Evolutionary conservation across 1,140 invertebrate species (phyloP), one percentile per base, ranked within the genome.

Genomic region (Antheraea pernyi): DNA sequence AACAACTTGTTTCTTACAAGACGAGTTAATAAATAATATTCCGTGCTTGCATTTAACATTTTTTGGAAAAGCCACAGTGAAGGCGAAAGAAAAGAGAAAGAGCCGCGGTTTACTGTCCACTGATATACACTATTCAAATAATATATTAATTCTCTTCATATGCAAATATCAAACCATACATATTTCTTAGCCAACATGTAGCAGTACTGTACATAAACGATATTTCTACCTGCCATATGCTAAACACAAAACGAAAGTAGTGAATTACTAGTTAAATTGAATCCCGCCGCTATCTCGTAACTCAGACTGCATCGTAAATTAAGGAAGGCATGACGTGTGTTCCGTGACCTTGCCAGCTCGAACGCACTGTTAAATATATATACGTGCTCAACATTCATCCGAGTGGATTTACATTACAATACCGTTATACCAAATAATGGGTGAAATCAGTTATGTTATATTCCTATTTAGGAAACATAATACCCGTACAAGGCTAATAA

Each of bases 271-370:
- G 5, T 53, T 9, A 53, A 53, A 53, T 53, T 13, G 46, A 53
- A 59, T 63, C 59, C 18, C 63, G 37, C 65, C 42, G 53, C 53
- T 65, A 64, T 72, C 73, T 76, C 73, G 46, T 53, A 53, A 53
- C 46, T 53, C 46, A 71, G 60, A 68, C 77, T 72, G 72, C 16
- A 48, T 30, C 18, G 65, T 65, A 76, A 73, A 73, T 48, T 42
- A 67, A 75, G 71, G 78, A 80, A 80, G 75, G 78, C 79, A 75
- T 83, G 79, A 83, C 78, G 76, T 67, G 71, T 53, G 65, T 74
- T 22, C 39, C 65, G 65, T 70, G 80, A 82, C 80, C 78, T 82
- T 53, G 46, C 46, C 59, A 22, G 59, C 22, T 30, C 8, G 61
- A 13, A 2, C 30, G 30, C 61, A 30, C 9, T n/a, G 30, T 63